Evolutionary conservation across 1,140 invertebrate species (phyloP).

Genomic region (Nylanderia fulva): DNA sequence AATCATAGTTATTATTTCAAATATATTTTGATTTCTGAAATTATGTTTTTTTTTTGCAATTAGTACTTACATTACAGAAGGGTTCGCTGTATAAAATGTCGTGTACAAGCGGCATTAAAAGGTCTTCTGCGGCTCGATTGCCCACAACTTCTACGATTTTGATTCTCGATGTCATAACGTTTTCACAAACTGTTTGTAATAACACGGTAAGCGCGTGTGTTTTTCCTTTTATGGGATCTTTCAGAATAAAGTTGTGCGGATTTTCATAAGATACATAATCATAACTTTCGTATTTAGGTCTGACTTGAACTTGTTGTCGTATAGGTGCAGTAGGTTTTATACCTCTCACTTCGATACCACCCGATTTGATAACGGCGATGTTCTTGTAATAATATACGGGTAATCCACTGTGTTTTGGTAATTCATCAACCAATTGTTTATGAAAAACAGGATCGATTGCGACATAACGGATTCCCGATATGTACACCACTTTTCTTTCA

Average conservation of each 20-base stretch:
- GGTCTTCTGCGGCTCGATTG: conserved; percentile 88
- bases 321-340: conserved; percentile 96
- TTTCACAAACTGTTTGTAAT: conserved; percentile 93
- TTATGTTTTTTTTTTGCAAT: no score
- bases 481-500: conserved; percentile 92
- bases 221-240: conserved; percentile 88
- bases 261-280: conserved; percentile 93
- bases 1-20: no score
- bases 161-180: conserved; percentile 90
- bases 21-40: no score
- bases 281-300: conserved; percentile 94
- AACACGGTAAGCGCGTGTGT: conserved; percentile 88
- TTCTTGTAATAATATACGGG: conserved; percentile 91
- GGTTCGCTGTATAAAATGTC: conserved; percentile 89
- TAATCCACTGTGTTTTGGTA: conserved; percentile 85
- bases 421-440: conserved; percentile 84
- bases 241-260: conserved; percentile 83
- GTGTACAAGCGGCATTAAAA: conserved; percentile 87
- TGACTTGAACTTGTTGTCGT: conserved; percentile 90
- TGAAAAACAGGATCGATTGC: conserved; percentile 93
- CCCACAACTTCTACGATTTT: conserved; percentile 92
- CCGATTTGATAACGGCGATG: conserved; percentile 92
- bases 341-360: conserved; percentile 95
- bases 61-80: conserved; percentile 88
- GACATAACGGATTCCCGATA: conserved; percentile 90